phyloP scores from a whole-genome alignment of 2,797 vertebrate genomes.

The Anomalospiza imberbis region DNA sequence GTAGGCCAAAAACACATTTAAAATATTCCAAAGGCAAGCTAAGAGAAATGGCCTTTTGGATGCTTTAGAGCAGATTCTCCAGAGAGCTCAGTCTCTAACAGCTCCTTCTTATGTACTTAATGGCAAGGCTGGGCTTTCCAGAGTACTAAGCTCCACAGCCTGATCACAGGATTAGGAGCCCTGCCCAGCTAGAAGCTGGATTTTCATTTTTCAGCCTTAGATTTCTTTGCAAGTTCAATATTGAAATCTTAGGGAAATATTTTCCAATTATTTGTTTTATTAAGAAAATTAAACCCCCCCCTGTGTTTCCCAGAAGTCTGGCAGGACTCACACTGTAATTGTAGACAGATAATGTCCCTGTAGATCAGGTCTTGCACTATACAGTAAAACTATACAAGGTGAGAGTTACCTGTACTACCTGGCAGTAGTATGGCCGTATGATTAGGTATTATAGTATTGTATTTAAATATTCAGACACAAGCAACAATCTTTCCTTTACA shows the following conservation, averaged over 20 bases:
- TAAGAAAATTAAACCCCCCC: not conserved
- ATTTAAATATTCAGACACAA: constrained; percentile 40
- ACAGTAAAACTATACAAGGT: not conserved
- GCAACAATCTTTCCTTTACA: constrained; percentile 1
- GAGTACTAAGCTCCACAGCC: not conserved
- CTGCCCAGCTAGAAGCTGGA: not conserved
- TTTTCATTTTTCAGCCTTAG: not conserved
- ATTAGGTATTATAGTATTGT: constrained; percentile 28
- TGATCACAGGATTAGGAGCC: not conserved
- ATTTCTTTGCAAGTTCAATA: not conserved
- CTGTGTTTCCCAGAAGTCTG: not conserved
- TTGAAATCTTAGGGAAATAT: not conserved
- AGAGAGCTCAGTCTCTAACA: not conserved
- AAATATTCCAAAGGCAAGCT: not conserved
- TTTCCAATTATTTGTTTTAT: not conserved
- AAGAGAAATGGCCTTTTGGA: not conserved
- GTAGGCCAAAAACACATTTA: not conserved
- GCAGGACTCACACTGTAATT: not conserved
- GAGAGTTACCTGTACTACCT: not conserved
- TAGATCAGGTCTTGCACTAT: not conserved
- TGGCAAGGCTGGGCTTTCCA: not conserved
- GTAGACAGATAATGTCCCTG: not conserved
- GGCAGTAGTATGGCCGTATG: not conserved
- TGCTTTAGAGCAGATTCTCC: not conserved
- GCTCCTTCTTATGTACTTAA: not conserved